Conservation (phyloP, 2,113 vertebrate species). For the Mesitornis unicolor region DNA sequence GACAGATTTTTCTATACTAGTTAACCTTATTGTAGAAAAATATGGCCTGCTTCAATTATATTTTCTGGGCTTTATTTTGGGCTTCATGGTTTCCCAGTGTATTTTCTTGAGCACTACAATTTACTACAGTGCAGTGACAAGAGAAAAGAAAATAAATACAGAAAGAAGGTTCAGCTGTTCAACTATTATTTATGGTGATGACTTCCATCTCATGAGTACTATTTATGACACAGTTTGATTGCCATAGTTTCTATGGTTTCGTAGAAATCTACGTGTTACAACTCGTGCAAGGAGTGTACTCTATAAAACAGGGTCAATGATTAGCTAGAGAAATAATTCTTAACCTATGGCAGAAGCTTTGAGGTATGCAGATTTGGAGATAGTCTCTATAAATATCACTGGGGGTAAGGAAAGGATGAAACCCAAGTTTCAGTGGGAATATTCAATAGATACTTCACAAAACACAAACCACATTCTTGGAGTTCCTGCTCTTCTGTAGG, state of each 20-base stretch:
- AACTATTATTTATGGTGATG: neutral
- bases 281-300: neutral
- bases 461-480: neutral
- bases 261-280: neutral
- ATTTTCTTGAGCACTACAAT: neutral
- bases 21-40: neutral
- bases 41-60: neutral
- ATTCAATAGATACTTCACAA: neutral
- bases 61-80: neutral
- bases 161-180: neutral
- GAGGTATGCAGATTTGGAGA: neutral
- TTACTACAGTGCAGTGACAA: neutral
- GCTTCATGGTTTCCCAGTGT: neutral
- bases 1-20: neutral
- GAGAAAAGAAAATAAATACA: neutral
- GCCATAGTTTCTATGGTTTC: slow-evolving; percentile 36
- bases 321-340: neutral
- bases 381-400: neutral
- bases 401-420: neutral
- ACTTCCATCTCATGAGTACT: neutral
- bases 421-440: neutral
- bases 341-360: neutral
- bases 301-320: neutral
- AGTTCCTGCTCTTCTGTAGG: neutral
- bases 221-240: slow-evolving; percentile 24